Conservation (phyloP, 2,113 vertebrate species). For the Tetraodon nigroviridis region DNA sequence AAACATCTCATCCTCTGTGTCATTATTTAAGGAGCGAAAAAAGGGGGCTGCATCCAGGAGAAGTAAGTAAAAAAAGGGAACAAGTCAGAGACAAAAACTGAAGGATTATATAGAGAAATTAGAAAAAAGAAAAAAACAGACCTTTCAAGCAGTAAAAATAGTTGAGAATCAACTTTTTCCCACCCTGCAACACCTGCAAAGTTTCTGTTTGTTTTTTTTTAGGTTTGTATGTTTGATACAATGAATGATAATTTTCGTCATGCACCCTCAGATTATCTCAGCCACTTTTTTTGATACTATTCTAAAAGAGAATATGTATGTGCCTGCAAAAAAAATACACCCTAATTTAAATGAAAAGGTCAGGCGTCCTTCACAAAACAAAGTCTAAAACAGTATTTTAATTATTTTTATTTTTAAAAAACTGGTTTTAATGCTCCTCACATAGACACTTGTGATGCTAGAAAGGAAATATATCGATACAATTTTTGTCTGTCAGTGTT, state of each 20-base stretch:
- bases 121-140: too few relatives aligned
- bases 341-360: conserved; percentile 68
- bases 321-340: conserved; percentile 29
- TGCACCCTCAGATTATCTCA: conserved; percentile 27
- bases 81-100: conserved; percentile 21
- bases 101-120: conserved; percentile 25
- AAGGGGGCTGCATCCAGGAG: neutral
- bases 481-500: too few relatives aligned
- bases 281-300: conserved; percentile 15
- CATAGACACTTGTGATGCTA: conserved; percentile 2
- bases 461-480: too few relatives aligned
- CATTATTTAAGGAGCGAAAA: conserved; percentile 30
- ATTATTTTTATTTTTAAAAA: conserved; percentile 65
- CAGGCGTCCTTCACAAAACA: conserved; percentile 39
- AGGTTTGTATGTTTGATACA: neutral
- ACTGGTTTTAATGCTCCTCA: conserved; percentile 48
- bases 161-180: conserved; percentile 31
- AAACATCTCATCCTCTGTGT: conserved; percentile 39
- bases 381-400: conserved; percentile 57
- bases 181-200: conserved; percentile 15
- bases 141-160: too few relatives aligned
- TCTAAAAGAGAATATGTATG: conserved; percentile 7
- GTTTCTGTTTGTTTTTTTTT: conserved; percentile 3
- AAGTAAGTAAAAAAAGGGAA: conserved; percentile 1
- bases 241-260: neutral